These are phyloP conservation scores for Drosophila nasuta DNA, from an alignment of 1,140 invertebrate species.

Conservation along the genomic window DNA sequence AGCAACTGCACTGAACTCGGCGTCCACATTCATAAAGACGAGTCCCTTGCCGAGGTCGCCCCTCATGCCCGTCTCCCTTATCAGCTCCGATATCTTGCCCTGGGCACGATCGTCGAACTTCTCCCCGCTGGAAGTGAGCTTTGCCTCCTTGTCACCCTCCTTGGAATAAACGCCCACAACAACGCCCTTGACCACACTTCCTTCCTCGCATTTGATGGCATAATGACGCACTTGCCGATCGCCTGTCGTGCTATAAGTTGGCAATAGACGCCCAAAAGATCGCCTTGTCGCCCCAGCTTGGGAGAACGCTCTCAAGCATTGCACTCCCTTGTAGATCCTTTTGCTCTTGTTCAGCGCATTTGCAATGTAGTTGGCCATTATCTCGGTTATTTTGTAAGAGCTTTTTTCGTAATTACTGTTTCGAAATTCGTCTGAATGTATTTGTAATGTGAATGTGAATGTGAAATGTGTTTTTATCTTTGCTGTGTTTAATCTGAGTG, in stretches of 20 bases:
- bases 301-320: not conserved
- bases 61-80: constrained; percentile 65
- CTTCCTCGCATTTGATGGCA: constrained; percentile 15
- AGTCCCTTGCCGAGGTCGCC: constrained; percentile 86
- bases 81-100: constrained; percentile 79
- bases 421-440: constrained; percentile 25
- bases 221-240: constrained; percentile 8
- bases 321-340: constrained; percentile 13
- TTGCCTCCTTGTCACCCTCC: constrained; percentile 72
- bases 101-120: constrained; percentile 84
- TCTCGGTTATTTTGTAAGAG: constrained; percentile 11
- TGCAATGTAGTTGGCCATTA: constrained; percentile 36
- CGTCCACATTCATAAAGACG: constrained; percentile 88
- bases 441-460: constrained; percentile 27
- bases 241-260: not conserved
- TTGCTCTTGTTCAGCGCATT: constrained; percentile 25
- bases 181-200: constrained; percentile 77
- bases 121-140: constrained; percentile 79
- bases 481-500: not conserved
- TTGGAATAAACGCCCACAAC: constrained; percentile 83
- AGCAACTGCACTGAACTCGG: constrained; percentile 88
- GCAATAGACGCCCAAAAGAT: not conserved
- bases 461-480: constrained; percentile 7
- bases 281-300: not conserved
- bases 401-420: constrained; percentile 22